phyloP scores from a whole-genome alignment of 2,113 vertebrate species.

The Cyphomyrus plagiostoma region DNA sequence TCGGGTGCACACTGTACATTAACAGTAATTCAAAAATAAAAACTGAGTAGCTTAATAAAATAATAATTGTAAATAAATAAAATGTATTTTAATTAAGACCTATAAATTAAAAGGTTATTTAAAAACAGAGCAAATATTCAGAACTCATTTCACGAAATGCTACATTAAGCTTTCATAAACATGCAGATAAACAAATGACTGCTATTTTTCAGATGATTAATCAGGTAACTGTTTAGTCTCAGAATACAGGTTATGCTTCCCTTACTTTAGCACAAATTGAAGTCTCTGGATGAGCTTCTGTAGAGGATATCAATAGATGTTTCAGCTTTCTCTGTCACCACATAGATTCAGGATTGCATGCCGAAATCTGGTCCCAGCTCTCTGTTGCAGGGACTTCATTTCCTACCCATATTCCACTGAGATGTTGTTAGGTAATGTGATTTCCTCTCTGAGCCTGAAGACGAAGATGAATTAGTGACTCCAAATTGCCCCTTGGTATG shows the following conservation, averaged over 20 bases:
- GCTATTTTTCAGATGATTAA: not conserved
- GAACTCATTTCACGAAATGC: not conserved
- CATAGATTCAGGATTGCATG: not conserved
- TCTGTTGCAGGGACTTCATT: not conserved
- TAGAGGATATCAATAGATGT: not conserved
- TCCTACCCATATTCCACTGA: not conserved
- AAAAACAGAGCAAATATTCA: not conserved
- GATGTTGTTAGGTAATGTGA: not conserved
- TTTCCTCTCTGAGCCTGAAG: not conserved
- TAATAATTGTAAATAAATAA: not conserved
- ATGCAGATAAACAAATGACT: not conserved
- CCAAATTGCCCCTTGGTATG: not conserved
- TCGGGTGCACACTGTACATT: not conserved
- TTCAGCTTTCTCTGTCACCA: not conserved
- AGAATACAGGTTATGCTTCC: not conserved
- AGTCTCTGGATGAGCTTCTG: not conserved
- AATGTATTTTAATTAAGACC: no score
- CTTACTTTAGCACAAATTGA: not conserved
- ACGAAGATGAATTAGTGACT: not conserved
- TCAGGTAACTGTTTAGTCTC: not conserved
- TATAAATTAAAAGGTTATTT: no score
- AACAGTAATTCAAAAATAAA: not conserved
- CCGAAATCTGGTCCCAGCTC: not conserved
- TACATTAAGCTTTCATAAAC: not conserved
- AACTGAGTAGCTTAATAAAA: not conserved